phyloP scores from a whole-genome alignment of 2,888 invertebrate genomes.

The Cynaeus angustus region DNA sequence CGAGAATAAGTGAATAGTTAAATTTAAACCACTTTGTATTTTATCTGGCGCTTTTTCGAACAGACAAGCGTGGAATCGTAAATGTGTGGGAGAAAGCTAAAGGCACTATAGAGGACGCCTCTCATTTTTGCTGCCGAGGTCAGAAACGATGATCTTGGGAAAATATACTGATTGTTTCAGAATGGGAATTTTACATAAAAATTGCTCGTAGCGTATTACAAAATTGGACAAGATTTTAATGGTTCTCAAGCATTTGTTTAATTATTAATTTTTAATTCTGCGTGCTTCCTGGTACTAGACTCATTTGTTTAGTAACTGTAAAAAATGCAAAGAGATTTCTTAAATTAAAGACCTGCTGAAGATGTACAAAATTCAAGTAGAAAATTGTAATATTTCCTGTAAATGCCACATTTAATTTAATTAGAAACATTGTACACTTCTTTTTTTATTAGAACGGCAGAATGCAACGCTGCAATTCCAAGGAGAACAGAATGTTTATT shows the following conservation, averaged over 20 bases:
- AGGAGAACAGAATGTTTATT: too few relatives aligned
- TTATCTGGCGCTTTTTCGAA: not conserved
- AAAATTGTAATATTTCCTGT: too few relatives aligned
- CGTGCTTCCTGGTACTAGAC: not conserved
- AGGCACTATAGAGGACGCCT: not conserved
- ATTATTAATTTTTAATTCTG: not conserved
- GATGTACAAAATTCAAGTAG: too few relatives aligned
- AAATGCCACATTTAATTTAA: too few relatives aligned
- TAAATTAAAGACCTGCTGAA: too few relatives aligned
- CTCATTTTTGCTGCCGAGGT: conserved; percentile 8
- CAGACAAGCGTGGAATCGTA: conserved; percentile 5
- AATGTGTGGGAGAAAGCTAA: conserved; percentile 6
- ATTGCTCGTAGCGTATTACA: not conserved
- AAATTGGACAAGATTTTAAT: not conserved
- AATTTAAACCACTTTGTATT: too few relatives aligned
- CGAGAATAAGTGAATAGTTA: too few relatives aligned
- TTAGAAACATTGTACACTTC: too few relatives aligned
- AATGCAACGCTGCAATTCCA: too few relatives aligned
- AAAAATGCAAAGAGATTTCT: too few relatives aligned
- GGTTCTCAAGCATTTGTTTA: conserved; percentile 2
- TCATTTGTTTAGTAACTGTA: too few relatives aligned
- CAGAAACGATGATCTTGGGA: conserved; percentile 7
- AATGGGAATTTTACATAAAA: conserved; percentile 9
- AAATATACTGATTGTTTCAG: conserved; percentile 5
- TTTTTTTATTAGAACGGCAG: too few relatives aligned